Evolutionary conservation across 2,113 vertebrate genomes (phyloP).

Genomic region (Corvus moneduloides): DNA sequence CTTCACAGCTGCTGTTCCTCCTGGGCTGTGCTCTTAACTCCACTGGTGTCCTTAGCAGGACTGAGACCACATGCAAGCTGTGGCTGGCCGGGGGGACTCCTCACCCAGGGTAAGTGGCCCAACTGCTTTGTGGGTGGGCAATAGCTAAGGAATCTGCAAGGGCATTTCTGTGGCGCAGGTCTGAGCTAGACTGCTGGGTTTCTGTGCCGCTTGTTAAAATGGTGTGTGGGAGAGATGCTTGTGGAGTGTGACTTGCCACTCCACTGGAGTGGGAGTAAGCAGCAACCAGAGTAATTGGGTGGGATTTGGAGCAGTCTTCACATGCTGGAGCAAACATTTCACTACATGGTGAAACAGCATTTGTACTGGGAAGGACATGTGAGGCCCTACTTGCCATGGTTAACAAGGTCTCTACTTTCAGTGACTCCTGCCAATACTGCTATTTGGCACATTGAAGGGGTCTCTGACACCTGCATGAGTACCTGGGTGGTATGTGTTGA

Average conservation of each 20-base stretch:
- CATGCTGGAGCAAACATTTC: neutral
- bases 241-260: neutral
- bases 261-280: too few species aligned
- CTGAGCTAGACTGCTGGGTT: neutral
- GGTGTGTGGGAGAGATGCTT: neutral
- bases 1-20: neutral
- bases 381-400: neutral
- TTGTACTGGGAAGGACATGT: accelerated
- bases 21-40: accelerated
- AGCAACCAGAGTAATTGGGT: too few species aligned
- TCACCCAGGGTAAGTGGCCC: too few species aligned
- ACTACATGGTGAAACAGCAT: accelerated
- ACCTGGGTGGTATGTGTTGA: neutral
- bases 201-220: neutral
- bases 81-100: neutral
- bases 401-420: neutral
- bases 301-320: neutral
- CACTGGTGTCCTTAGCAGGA: neutral
- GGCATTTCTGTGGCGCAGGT: neutral
- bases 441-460: neutral
- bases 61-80: neutral
- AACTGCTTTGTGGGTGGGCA: neutral
- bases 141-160: neutral
- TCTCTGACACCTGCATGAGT: neutral
- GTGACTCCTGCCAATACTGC: neutral